Base-by-base conservation (phyloP, 1,140 invertebrate species). In the Cotesia vestalis region DNA sequence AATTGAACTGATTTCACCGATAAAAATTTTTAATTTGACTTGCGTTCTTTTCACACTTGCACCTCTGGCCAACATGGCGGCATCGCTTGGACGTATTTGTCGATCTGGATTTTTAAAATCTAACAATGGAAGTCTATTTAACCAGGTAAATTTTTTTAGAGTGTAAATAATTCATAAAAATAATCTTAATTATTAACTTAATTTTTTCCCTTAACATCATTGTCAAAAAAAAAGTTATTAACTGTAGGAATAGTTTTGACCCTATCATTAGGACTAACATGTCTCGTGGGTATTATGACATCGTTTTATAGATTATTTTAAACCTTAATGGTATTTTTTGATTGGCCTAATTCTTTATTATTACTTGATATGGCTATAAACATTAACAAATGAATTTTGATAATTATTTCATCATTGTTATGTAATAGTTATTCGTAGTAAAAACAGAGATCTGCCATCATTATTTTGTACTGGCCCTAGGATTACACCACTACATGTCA, bases 11-110 rank as follows among this genome's bases (percentile, higher is more conserved):
- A 8, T 3, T 1, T 27, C 20, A 20, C 27, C 1, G 27, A 27
- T 59, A 20, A 27, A 59, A 14, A n/a, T 70, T 66, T 20, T 76
- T 52, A 55, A 17, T 59, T 74, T 78, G 81, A 83, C 77, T 77
- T 76, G 59, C 59, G 59, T 69, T 64, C 71, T 73, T 67, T 77
- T 74, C 73, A 76, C 75, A 80, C 77, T 81, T 40, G 40, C 75
- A 85, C 79, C 79, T 86, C 78, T 86, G 84, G 78, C 88, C 90
- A 94, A 90, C 88, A 94, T 94, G 93, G 93, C 93, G 90, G 92
- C 92, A 83, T 89, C 90, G 83, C 89, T 94, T 84, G 91, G 92
- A 88, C 91, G 92, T 87, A 91, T 94, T 91, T 93, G 90, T 89
- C 92, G 93, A 88, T 90, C 92, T 84, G 90, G 91, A 84, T 88